phyloP scores from a whole-genome alignment of 2,113 vertebrate species.

The Boleophthalmus pectinirostris region DNA sequence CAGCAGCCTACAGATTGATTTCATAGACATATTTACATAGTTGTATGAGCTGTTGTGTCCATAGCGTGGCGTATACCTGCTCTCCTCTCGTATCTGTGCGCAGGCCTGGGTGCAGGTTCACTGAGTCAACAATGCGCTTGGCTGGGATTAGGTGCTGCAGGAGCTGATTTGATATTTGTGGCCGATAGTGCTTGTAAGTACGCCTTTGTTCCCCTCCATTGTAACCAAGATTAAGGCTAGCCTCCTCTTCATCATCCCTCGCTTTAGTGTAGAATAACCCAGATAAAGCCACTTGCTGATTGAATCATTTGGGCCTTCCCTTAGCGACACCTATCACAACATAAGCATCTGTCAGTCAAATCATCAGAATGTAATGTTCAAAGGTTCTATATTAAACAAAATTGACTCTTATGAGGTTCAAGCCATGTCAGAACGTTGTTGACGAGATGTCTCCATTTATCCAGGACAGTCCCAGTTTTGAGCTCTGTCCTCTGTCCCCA shows the following conservation, averaged over 20 bases:
- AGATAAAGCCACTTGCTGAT: constrained; percentile 82
- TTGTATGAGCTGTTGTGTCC: neutral
- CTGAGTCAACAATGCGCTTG: constrained; percentile 73
- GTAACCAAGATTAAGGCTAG: constrained; percentile 79
- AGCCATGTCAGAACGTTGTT: no score
- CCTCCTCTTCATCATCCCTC: constrained; percentile 81
- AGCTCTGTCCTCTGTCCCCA: no score
- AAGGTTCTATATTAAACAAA: no score
- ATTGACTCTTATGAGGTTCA: no score
- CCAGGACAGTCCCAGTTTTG: no score
- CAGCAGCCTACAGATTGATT: neutral
- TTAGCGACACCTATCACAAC: constrained; percentile 53
- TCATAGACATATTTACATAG: constrained; percentile 3
- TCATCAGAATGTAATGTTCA: constrained; percentile 62
- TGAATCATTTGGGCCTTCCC: constrained; percentile 74
- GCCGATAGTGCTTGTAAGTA: constrained; percentile 82
- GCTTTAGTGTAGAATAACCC: constrained; percentile 78
- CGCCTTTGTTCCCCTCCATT: constrained; percentile 79
- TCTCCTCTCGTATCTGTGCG: constrained; percentile 49
- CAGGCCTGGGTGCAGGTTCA: constrained; percentile 74
- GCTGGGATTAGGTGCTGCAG: constrained; percentile 77
- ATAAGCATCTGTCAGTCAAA: constrained; percentile 69
- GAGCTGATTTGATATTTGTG: constrained; percentile 84
- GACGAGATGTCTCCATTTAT: no score
- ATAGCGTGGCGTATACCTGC: constrained; percentile 15